Evolutionary conservation across 2,113 vertebrate genomes (phyloP).

Genomic region (Epinephelus moara): DNA sequence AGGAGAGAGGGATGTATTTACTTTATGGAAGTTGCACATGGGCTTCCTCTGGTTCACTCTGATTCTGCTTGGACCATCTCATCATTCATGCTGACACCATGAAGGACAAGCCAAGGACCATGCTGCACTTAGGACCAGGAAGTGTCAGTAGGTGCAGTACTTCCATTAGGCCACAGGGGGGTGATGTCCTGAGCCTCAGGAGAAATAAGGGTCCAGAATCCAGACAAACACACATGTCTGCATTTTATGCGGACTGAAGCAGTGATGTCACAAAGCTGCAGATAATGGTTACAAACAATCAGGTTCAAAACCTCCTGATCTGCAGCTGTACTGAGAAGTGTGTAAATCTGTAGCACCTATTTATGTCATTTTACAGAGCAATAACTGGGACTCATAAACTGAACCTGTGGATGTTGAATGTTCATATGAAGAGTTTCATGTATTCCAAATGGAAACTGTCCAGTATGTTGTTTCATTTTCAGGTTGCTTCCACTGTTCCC

Average conservation of each 20-base stretch:
- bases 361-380: slow-evolving; percentile 29
- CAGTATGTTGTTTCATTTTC: not conserved
- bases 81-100: not conserved
- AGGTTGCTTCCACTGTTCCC: slow-evolving; percentile 6
- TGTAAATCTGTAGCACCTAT: not conserved
- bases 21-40: not conserved
- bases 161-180: slow-evolving; percentile 48
- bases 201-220: not conserved
- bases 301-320: not conserved
- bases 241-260: not conserved
- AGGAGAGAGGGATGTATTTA: not conserved
- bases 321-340: not conserved
- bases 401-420: slow-evolving; percentile 7
- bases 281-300: not conserved
- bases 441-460: slow-evolving; percentile 8
- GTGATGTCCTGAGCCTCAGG: not conserved
- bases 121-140: accelerated
- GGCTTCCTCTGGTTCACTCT: not conserved
- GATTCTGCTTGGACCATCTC: slow-evolving; percentile 1
- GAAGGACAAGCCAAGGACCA: not conserved
- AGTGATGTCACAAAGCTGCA: not conserved
- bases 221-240: not conserved
- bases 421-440: slow-evolving; percentile 1
- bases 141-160: slow-evolving; percentile 17
- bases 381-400: slow-evolving; percentile 25